These are phyloP conservation scores for Chaetogeoica ovagalla DNA, from an alignment of 2,888 invertebrate genomes.

Conservation along the genomic window DNA sequence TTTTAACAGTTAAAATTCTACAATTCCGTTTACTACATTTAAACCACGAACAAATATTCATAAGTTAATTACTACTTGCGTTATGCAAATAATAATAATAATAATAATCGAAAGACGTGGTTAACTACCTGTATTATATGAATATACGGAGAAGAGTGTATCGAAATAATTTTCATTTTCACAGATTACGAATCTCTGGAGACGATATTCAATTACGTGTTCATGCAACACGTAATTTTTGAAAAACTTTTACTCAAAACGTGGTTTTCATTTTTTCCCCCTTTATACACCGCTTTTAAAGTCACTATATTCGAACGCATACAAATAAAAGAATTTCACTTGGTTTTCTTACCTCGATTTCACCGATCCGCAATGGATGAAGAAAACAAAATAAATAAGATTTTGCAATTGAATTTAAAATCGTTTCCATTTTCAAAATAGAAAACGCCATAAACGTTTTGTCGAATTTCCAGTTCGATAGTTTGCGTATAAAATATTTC, in stretches of 20 bases:
- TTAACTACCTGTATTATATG: no score
- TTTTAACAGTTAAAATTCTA: no score
- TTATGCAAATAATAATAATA: no score
- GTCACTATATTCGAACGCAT: constrained; percentile 10
- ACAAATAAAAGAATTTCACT: neutral
- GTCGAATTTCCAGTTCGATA: neutral
- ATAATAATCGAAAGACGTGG: no score
- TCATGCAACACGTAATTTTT: neutral
- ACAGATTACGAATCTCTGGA: neutral
- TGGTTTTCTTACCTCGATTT: constrained; percentile 5
- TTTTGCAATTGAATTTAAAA: constrained; percentile 13
- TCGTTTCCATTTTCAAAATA: constrained; percentile 17
- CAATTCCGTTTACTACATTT: no score
- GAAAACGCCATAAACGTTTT: neutral
- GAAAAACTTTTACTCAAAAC: constrained; percentile 5
- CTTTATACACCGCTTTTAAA: neutral
- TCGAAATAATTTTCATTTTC: constrained; percentile 10
- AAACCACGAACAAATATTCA: no score
- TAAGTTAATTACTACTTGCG: no score
- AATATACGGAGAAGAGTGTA: neutral
- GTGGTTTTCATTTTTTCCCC: neutral
- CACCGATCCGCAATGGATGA: neutral
- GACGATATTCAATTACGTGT: constrained; percentile 6
- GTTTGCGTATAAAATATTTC: neutral
- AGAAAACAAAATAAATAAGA: constrained; percentile 26